Percentiles rank a stretch among this genome's conserved stretches.
These are phyloP conservation scores for Noctua fimbriata DNA, from an alignment of 2,888 invertebrate genomes.

Conservation along the genomic window DNA sequence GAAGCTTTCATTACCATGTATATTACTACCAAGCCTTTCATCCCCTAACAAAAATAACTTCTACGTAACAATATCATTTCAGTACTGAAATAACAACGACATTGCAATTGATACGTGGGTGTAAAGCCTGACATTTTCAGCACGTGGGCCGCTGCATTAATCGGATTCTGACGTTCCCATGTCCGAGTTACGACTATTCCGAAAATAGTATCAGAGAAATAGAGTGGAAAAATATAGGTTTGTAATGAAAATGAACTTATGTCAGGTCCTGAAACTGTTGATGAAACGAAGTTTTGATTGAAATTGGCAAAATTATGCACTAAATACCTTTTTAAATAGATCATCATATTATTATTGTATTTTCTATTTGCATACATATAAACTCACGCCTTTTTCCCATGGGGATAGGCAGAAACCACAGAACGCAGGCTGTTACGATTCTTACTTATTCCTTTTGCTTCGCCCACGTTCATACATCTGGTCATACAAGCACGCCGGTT, in stretches of 20 bases:
- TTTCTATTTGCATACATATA: too few relatives aligned
- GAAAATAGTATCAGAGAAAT: constrained; percentile 14
- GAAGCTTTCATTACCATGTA: background rate
- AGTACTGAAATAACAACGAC: constrained; percentile 21
- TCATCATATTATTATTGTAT: too few relatives aligned
- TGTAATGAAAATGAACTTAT: background rate
- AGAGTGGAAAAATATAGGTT: background rate
- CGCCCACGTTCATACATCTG: too few relatives aligned
- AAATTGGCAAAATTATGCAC: too few relatives aligned
- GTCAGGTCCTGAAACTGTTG: background rate
- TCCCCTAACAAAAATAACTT: constrained; percentile 20
- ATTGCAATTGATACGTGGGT: constrained; percentile 50
- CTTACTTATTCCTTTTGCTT: too few relatives aligned
- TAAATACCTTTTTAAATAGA: too few relatives aligned
- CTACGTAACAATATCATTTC: background rate
- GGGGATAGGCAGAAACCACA: too few relatives aligned
- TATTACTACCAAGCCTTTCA: background rate
- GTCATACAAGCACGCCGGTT: too few relatives aligned
- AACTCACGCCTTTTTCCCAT: too few relatives aligned
- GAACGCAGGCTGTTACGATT: too few relatives aligned
- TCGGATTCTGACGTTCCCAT: constrained; percentile 26
- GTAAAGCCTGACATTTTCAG: constrained; percentile 50
- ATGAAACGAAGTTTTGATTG: background rate
- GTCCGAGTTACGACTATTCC: background rate
- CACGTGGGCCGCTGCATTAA: constrained; percentile 45